Percentiles rank a stretch among this genome's conserved stretches.
phyloP scores from a whole-genome alignment of 2,797 vertebrate species.

The Sus cebifrons region DNA sequence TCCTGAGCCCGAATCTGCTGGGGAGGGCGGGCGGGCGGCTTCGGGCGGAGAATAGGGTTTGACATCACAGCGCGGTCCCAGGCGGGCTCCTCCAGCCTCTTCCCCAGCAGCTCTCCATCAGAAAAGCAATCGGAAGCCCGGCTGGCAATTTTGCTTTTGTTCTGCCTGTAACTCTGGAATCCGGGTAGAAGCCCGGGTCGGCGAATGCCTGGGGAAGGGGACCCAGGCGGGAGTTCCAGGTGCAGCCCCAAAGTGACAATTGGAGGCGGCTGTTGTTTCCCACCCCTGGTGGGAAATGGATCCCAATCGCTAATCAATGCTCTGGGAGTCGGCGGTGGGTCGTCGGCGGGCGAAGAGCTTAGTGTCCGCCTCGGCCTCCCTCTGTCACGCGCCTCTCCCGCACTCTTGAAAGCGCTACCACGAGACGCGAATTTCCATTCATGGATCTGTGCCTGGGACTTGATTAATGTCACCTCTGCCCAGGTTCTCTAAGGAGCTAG shows the following conservation, averaged over 20 bases:
- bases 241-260: neutral
- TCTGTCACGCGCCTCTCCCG: constrained; percentile 75
- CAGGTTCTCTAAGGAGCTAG: constrained; percentile 8
- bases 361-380: neutral
- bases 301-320: neutral
- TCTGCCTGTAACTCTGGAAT: constrained; percentile 56
- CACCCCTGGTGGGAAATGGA: neutral
- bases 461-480: constrained; percentile 59
- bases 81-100: neutral
- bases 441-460: constrained; percentile 64
- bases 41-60: neutral
- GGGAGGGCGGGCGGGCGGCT: constrained; percentile 30
- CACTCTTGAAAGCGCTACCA: constrained; percentile 65
- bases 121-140: constrained; percentile 41
- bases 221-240: constrained; percentile 50
- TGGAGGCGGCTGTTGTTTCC: neutral
- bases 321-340: neutral
- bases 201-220: neutral
- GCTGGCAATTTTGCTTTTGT: constrained; percentile 81
- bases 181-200: constrained; percentile 54
- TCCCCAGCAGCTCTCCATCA: neutral
- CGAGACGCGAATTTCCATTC: constrained; percentile 75
- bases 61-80: constrained; percentile 7
- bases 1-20: neutral
- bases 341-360: neutral